Base-by-base conservation (phyloP, 2,797 vertebrate genomes). In the Sebastes dallii region DNA sequence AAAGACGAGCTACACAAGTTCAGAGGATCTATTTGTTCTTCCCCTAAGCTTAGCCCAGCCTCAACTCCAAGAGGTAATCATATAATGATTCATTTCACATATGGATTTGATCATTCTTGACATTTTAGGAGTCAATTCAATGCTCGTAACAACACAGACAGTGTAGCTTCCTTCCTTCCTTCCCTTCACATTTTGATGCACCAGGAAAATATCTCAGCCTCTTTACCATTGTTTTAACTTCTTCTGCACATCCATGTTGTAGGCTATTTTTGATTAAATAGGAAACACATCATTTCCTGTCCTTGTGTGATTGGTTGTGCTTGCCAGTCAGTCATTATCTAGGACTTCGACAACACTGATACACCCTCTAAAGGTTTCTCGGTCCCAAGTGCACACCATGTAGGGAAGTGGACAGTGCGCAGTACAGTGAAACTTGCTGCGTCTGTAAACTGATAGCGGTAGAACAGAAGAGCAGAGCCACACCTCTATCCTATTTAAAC, bases 221-320 rank as follows among this genome's bases (percentile, higher is more conserved):
- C 9, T 66, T 46, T 13, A 18, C 18, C 29, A 86, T 86, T 88
- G 83, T 88, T 81, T 54, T 1, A 64, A 9, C 52, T 42, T 79
- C 54, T 72, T 72, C 66, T 39, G 42, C 65, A 86, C 66, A 36
- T 85, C 72, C 78, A 74, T 66, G 78, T 75, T 80, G 20, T 20
- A 46, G 18, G 46, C 46, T 72, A 46, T 79, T 78, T 82, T 36
- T 65, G 56, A 71, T 56, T 14, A 13, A 27, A 25, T 73, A 86
- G 88, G 88, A 94, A 94, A 83, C 10, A 1, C 70, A 84, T 86
- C 69, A 87, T 56, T 89, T 91, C 88, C 88, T 55, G 65, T 68
- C n/a, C 4, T 68, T 13, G 18, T 69, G 9, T 76, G 77, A 84
- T 83, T 89, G 91, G 85, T 65, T 75, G 66, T 61, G 9, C 36